Evolutionary conservation across 2,113 vertebrate species (phyloP).

Genomic region (Bettongia penicillata): DNA sequence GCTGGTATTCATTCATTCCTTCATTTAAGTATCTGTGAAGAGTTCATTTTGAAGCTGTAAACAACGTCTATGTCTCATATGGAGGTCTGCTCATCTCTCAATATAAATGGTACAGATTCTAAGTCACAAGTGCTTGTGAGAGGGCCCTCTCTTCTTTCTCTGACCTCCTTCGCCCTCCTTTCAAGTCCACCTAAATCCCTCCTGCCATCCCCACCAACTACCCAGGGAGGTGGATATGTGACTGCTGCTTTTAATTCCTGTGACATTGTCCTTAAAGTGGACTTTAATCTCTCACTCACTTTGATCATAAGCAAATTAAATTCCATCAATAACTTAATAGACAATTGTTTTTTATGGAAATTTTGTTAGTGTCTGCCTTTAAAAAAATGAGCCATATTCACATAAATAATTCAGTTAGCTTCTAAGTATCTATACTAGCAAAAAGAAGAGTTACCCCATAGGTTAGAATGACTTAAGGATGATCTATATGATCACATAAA

Average conservation of each 20-base stretch:
- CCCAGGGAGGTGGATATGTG: background rate
- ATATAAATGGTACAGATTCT: background rate
- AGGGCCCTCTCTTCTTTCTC: conserved; percentile 15
- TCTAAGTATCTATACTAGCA: background rate
- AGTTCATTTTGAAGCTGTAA: background rate
- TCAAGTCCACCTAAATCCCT: background rate
- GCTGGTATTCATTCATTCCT: background rate
- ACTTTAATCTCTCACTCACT: background rate
- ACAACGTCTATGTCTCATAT: background rate
- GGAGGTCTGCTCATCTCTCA: background rate
- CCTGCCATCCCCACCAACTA: background rate
- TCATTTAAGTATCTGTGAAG: background rate
- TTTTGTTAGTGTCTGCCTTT: background rate
- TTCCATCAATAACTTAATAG: conserved; percentile 15
- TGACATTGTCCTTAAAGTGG: background rate
- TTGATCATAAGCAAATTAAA: conserved; percentile 28
- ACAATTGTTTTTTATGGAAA: background rate
- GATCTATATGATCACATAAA: background rate
- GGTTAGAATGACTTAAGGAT: background rate
- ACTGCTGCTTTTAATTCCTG: conserved; percentile 23
- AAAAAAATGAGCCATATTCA: background rate
- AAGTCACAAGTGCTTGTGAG: conserved; percentile 14
- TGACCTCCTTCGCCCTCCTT: background rate
- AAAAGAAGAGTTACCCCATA: background rate
- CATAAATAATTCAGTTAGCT: background rate